These are phyloP conservation scores for Lateolabrax maculatus DNA, from an alignment of 2,797 vertebrate genomes.

Conservation along the genomic window DNA sequence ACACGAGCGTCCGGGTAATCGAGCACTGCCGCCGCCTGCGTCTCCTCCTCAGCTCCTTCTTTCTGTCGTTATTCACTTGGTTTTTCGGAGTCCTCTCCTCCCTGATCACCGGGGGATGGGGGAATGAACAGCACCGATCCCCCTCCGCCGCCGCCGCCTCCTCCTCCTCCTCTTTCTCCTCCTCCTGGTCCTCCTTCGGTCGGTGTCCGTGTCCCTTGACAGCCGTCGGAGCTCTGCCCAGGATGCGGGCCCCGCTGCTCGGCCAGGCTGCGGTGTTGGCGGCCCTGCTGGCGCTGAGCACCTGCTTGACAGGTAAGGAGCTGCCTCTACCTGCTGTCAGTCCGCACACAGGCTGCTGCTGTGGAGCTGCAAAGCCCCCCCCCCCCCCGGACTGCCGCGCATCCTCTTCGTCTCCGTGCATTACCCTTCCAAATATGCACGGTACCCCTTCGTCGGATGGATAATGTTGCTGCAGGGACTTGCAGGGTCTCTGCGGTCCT, in stretches of 20 bases:
- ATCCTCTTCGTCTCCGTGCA: too few relatives aligned
- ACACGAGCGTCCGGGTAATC: background rate
- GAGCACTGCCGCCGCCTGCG: background rate
- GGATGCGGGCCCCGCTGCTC: constrained; percentile 76
- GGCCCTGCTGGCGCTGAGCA: constrained; percentile 69
- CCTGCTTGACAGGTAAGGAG: constrained; percentile 73
- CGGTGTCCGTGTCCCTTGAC: constrained; percentile 47
- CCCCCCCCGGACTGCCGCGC: too few relatives aligned
- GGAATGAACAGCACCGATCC: constrained; percentile 75
- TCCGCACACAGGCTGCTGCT: background rate
- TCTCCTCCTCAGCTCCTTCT: background rate
- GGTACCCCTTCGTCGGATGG: background rate
- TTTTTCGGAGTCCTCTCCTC: constrained; percentile 10
- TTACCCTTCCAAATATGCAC: too few relatives aligned
- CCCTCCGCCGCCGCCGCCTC: constrained; percentile 30
- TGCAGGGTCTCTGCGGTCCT: background rate
- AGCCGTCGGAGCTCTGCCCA: constrained; percentile 55
- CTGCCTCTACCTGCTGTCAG: background rate
- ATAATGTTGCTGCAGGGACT: background rate
- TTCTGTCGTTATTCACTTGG: rapidly evolving
- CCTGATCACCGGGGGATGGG: constrained; percentile 61
- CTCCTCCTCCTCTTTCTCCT: constrained; percentile 19
- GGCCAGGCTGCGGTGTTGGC: constrained; percentile 71
- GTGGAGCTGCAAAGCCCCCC: background rate
- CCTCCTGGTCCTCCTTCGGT: constrained; percentile 10